Evolutionary conservation across 2,113 vertebrate genomes (phyloP).

Genomic region (Tetrax tetrax): DNA sequence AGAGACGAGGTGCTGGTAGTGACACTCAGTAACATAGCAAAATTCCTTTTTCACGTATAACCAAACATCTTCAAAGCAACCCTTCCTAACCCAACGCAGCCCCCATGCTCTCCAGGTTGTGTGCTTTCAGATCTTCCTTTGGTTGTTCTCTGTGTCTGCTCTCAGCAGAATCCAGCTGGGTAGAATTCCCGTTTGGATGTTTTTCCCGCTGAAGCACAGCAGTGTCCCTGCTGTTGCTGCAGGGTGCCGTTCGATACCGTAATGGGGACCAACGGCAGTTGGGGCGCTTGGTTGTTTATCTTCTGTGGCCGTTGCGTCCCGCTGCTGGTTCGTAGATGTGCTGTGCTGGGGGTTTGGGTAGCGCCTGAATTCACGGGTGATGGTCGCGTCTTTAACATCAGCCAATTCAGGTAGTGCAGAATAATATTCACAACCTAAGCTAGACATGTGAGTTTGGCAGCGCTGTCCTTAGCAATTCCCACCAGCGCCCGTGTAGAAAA

Average conservation of each 20-base stretch:
- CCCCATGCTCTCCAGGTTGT: rapidly evolving
- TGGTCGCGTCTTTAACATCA: neutral
- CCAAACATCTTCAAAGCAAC: too few species aligned
- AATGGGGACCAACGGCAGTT: rapidly evolving
- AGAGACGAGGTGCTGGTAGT: neutral
- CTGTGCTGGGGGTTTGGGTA: rapidly evolving
- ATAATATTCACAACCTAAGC: neutral
- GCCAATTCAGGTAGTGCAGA: neutral
- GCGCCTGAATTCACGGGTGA: rapidly evolving
- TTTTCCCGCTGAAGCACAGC: neutral
- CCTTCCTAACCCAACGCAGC: neutral
- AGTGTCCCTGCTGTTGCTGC: neutral
- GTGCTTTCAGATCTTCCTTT: neutral
- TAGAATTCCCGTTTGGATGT: too few species aligned
- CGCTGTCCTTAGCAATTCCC: neutral
- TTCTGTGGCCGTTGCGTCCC: neutral
- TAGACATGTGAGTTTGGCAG: neutral
- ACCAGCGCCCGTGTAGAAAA: neutral
- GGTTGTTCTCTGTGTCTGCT: neutral
- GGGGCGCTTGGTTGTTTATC: neutral
- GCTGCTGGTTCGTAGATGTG: rapidly evolving
- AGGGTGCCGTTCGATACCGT: rapidly evolving
- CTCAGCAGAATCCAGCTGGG: neutral
- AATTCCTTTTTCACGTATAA: neutral
- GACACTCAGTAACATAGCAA: neutral